These are phyloP conservation scores for Onychorhynchus coronatus DNA, from an alignment of 2,113 vertebrate genomes.

Conservation along the genomic window DNA sequence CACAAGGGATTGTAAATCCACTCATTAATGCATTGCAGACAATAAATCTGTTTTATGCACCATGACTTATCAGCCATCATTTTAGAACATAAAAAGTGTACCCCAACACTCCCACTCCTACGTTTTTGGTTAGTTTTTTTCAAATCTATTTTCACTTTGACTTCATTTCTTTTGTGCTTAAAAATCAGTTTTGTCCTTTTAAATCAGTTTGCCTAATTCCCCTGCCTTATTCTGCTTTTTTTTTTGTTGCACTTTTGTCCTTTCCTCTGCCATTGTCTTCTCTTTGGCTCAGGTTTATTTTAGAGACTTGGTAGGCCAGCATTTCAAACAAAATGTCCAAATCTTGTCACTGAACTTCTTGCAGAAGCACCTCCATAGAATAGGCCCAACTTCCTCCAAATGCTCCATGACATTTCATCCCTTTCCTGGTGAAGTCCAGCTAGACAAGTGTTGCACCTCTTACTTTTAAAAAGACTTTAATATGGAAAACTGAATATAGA, in stretches of 20 bases:
- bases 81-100: neutral
- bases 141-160: neutral
- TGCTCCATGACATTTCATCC: neutral
- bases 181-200: neutral
- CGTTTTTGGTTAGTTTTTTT: neutral
- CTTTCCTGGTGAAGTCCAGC: neutral
- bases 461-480: neutral
- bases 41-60: slow-evolving; percentile 34
- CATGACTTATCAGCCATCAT: neutral
- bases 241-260: neutral
- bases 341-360: neutral
- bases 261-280: neutral
- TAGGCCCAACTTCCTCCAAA: neutral
- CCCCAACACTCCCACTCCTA: neutral
- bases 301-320: neutral
- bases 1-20: neutral
- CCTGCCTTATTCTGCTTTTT: neutral
- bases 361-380: neutral
- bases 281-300: neutral
- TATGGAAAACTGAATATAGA: neutral
- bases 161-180: neutral
- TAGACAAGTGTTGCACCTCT: neutral
- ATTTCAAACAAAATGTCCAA: neutral
- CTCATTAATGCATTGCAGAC: neutral
- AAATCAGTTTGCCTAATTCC: neutral